Evolutionary conservation across 2,113 vertebrate genomes (phyloP).

Genomic region (Pseudopipra pipra): DNA sequence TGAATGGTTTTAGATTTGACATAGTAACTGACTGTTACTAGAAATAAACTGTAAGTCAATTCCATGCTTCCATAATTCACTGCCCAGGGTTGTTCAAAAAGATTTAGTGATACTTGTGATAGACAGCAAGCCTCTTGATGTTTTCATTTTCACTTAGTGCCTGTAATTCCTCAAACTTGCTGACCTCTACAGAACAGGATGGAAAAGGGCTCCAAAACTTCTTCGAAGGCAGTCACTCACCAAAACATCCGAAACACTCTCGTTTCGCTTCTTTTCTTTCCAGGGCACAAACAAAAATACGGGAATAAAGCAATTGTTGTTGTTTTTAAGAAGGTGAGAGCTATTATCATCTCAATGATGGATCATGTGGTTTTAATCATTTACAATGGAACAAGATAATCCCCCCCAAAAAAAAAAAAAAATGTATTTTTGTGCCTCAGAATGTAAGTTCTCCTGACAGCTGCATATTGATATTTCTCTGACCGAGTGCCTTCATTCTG

Average conservation of each 20-base stretch:
- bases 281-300: background rate
- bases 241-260: background rate
- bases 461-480: constrained; percentile 40
- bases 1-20: constrained; percentile 82
- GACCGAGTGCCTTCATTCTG: background rate
- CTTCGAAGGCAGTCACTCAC: constrained; percentile 36
- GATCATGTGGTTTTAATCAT: background rate
- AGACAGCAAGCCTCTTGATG: constrained; percentile 75
- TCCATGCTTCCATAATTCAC: constrained; percentile 82
- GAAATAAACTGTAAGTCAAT: constrained; percentile 85
- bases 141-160: constrained; percentile 71
- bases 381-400: background rate
- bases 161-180: constrained; percentile 72
- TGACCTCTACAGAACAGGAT: constrained; percentile 68
- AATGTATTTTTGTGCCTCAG: background rate
- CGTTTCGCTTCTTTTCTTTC: background rate
- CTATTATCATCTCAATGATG: background rate
- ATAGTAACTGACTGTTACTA: constrained; percentile 82
- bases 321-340: background rate
- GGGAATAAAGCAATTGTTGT: background rate
- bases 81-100: constrained; percentile 78
- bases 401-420: background rate
- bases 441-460: constrained; percentile 10
- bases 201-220: constrained; percentile 58
- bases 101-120: constrained; percentile 79